Percentiles rank a stretch among this genome's conserved stretches.
Evolutionary conservation across 2,797 vertebrate genomes (phyloP).

Genomic region (Dendrocincla fuliginosa): DNA sequence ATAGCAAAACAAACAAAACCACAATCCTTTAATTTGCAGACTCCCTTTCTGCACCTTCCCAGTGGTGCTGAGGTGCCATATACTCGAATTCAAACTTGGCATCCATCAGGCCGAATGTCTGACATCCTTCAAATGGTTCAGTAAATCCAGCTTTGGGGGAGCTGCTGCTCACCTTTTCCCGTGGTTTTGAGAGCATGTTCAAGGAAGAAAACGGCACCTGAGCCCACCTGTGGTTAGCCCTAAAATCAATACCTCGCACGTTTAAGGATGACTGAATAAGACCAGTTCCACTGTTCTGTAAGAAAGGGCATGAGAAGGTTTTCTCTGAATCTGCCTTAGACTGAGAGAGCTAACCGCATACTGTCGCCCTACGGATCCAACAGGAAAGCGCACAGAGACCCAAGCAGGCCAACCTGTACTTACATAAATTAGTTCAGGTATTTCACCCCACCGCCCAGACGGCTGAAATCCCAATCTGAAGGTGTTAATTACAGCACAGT

Average conservation of each 20-base stretch:
- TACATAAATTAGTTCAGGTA: not conserved
- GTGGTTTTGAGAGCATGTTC: fast-evolving
- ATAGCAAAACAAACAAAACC: not conserved
- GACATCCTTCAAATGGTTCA: not conserved
- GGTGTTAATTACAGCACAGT: not conserved
- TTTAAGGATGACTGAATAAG: not conserved
- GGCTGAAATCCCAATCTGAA: not conserved
- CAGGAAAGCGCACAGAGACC: fast-evolving
- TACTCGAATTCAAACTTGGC: fast-evolving
- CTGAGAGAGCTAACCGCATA: fast-evolving
- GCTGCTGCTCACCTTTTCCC: not conserved
- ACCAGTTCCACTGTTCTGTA: fast-evolving
- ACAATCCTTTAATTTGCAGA: not conserved
- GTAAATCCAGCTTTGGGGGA: not conserved
- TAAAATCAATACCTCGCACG: fast-evolving
- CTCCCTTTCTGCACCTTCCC: not conserved
- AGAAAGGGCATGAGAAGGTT: fast-evolving
- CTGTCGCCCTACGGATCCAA: not conserved
- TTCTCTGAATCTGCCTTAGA: fast-evolving
- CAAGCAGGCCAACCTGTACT: not conserved
- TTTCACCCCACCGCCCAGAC: not conserved
- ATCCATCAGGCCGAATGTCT: fast-evolving
- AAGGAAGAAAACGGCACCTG: fast-evolving
- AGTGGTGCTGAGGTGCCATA: no score
- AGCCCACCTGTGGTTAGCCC: no score